Evolutionary conservation across 2,113 vertebrate species (phyloP).

Genomic region (Numenius arquata): DNA sequence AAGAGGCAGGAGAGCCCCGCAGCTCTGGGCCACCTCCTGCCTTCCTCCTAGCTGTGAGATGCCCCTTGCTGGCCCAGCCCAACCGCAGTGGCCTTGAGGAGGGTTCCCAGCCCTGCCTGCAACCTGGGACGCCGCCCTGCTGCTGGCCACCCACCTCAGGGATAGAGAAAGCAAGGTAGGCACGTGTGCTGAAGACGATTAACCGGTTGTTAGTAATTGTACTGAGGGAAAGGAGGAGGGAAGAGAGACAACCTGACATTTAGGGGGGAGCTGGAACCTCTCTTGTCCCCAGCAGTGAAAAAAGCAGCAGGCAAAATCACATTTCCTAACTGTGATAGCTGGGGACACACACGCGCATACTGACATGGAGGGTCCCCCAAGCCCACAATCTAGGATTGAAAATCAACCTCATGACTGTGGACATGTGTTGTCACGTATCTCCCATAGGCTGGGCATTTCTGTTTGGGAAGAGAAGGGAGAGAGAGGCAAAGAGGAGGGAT

Average conservation of each 20-base stretch:
- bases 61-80: not conserved
- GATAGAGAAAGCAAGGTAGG: not conserved
- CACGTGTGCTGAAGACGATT: not conserved
- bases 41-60: not conserved
- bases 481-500: not conserved
- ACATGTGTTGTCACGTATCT: rapidly evolving
- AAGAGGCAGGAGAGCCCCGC: not conserved
- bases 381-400: rapidly evolving
- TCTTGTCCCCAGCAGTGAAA: not conserved
- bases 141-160: not conserved
- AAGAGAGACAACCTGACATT: not conserved
- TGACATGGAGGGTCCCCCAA: not conserved
- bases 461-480: not conserved
- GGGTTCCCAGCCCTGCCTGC: not conserved
- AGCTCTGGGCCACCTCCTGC: not conserved
- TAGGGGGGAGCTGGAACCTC: not conserved
- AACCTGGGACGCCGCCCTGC: not conserved
- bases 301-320: not conserved
- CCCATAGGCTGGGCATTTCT: not conserved
- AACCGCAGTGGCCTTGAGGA: not conserved
- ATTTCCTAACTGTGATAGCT: not conserved
- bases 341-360: rapidly evolving
- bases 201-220: not conserved
- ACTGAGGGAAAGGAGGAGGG: not conserved
- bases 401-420: not conserved